Percentiles rank a stretch among this genome's conserved stretches.
phyloP scores from a whole-genome alignment of 2,888 invertebrate genomes.

The Metallyticus violacea region DNA sequence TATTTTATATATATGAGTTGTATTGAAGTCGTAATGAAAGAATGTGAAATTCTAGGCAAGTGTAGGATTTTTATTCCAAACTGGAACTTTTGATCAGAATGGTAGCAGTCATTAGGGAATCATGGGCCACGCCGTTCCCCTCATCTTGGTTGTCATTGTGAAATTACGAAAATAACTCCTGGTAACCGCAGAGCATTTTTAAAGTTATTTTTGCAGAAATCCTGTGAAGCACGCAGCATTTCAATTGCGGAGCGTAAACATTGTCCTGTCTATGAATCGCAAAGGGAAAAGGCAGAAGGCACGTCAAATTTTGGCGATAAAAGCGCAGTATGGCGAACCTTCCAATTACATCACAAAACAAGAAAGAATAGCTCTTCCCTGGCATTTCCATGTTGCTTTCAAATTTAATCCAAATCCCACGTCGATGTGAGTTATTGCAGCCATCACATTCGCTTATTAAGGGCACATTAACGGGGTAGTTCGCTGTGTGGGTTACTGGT shows the following conservation, averaged over 20 bases:
- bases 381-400: not conserved
- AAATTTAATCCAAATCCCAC: not conserved
- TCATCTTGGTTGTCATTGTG: not conserved
- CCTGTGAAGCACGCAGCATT: not conserved
- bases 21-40: no score
- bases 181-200: not conserved
- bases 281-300: not conserved
- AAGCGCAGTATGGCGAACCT: no score
- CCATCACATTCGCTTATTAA: not conserved
- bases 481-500: not conserved
- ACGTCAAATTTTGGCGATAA: not conserved
- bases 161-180: not conserved
- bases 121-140: not conserved
- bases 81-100: no score
- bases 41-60: no score
- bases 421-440: not conserved
- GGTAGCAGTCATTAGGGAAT: no score
- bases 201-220: not conserved
- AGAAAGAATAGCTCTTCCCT: not conserved
- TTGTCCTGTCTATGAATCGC: not conserved
- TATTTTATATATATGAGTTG: no score
- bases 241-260: not conserved
- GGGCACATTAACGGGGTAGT: not conserved
- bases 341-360: not conserved
- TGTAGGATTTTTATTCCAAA: no score